Evolutionary conservation across 2,797 vertebrate genomes (phyloP), one percentile per base, ranked within the genome.

Genomic region (Pempheris klunzingeri): DNA sequence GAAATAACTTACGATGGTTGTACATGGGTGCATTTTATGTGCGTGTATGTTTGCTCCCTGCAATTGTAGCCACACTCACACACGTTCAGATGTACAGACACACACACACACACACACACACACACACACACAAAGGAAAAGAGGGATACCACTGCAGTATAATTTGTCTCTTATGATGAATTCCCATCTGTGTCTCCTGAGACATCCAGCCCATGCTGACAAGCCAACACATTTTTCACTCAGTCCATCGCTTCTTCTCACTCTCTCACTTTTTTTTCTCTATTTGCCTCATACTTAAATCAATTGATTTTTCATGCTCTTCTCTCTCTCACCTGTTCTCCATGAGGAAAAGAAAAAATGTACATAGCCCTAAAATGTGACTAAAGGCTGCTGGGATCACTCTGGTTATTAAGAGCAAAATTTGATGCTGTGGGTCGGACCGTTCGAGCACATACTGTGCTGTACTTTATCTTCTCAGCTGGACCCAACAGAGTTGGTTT

Each of bases 141-240:
- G 75, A 78, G 82, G 83, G 58, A 80, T 78, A 83, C 74, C 74
- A 68, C 80, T 71, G 86, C 80, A 86, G 83, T 82, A 89, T 85
- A 87, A 91, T 93, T 91, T 91, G 90, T 93, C 91, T 93, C 86
- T 86, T 5, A 66, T 94, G 93, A 94, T 93, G 85, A 93, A 94
- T 94, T 90, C 88, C 77, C 43, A 20, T 68, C 67, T 70, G 73
- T 52, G 81, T 90, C 90, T 86, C 88, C 69, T 49, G 90, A 90
- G 92, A 95, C 87, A 57, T 88, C 59, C 78, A 88, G 90, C 84
- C 86, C 78, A 78, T 87, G 81, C 77, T 66, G 89, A 90, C 89
- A 93, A 90, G 93, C 92, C 92, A 92, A 88, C 91, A 92, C 90
- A 90, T 93, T 92, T 90, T 93, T 93, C 90, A 89, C 82, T 75